Evolutionary conservation across 1,140 invertebrate species (phyloP), one percentile per base, ranked within the genome.

Genomic region (Trachymyrmex septentrionalis): DNA sequence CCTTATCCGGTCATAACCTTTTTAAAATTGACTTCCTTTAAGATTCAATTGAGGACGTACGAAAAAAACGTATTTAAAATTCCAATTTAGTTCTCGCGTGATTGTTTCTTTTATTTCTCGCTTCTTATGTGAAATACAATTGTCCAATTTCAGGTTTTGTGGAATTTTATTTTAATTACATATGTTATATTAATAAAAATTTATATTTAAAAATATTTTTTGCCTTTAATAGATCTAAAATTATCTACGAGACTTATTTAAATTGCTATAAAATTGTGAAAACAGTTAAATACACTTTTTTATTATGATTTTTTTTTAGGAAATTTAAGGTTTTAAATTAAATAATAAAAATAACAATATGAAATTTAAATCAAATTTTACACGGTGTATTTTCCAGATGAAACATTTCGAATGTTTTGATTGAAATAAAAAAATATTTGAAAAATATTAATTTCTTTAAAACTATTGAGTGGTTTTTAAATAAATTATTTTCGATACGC

Each of bases 61-160:
- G 14, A 0, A 14, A n/a, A 57, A 50, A 44, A 24, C 14, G 0
- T 59, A 44, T 44, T 44, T 44, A 44, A 53, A 24, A 2, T 1
- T 44, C 1, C 24, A 12, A 19, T 34, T 27, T 61, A 63, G 0
- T 69, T 66, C 2, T 80, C n/a, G 63, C 64, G 44, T 38, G 10
- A 57, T 69, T 81, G 34, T 16, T 69, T 21, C n/a, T 57, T 61
- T 75, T 75, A 50, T 84, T 84, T 84, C 27, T 82, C 34, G 16
- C 66, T 30, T 44, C 1, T 14, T 21, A 14, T 7, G 3, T 64
- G 38, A 7, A 38, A 48, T 14, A 44, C 21, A 44, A 38, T 44
- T 53, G 44, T 30, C 10, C n/a, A 38, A 19, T 5, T 38, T 75
- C 19, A 9, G 34, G 4, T 27, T 61, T 44, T 76, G 7, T 59